Base-by-base conservation (phyloP, 53 echinoderm and acorn worm genomes). In the Glandiceps talaboti region DNA sequence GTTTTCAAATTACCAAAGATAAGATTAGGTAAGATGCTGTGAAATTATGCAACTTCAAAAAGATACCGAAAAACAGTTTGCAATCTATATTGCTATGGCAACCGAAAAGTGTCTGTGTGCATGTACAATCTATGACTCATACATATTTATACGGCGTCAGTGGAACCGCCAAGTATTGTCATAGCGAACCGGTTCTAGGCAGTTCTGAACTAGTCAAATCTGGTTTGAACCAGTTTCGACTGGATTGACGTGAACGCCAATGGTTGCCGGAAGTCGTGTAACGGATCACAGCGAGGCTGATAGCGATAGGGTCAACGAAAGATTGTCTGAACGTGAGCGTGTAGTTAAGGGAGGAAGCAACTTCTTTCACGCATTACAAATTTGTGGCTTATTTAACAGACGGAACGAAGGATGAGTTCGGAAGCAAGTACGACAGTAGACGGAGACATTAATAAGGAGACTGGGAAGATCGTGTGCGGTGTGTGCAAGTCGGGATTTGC, bases 401-500 rank as follows among this genome's bases (percentile, higher is more conserved):
- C 64, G 64, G 6, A 45, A 45, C 64, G 64, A 45, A 45, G 20
- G 6, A 45, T 45, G 64, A 45, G 6, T 45, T 45, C 64, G 64
- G 64, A 45, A 45, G 64, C 64, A 20, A 45, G 64, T 45, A 45
- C 64, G 20, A 45, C 64, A 6, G 64, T 45, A 12, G 20, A 45
- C 20, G 64, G 64, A 45, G 64, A 45, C 20, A 45, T 6, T 20
- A 20, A 6, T 45, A 20, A 45, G 64, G 6, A 45, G 20, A 6
- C 64, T 45, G 6, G n/a, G n/a, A n/a, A 45, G 64, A 45, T 20
- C 64, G 64, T 45, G 20, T 95, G 95, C 75, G 86, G 79, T 78
- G 87, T 92, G 30, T 95, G 95, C 76, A 89, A 83, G 78, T 82
- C 85, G 74, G 92, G 90, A n/a, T 84, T 90, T 27, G 84, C 87